Evolutionary conservation across 2,113 vertebrate species (phyloP).

Genomic region (Shinisaurus crocodilurus): DNA sequence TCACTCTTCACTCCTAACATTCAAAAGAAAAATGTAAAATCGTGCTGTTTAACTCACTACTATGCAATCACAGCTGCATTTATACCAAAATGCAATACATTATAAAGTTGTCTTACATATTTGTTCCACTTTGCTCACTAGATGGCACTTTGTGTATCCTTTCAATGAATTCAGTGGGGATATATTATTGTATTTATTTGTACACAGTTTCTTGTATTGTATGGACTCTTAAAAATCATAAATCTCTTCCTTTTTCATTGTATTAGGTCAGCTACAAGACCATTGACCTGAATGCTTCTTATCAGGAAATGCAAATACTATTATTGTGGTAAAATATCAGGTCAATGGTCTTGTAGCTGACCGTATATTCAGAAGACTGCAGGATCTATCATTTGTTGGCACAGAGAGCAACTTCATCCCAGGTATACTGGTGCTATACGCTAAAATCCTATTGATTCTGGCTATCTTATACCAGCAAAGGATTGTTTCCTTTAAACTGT

Average conservation of each 20-base stretch:
- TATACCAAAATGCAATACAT: background rate
- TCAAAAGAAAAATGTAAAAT: background rate
- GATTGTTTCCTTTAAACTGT: background rate
- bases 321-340: background rate
- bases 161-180: background rate
- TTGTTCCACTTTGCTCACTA: constrained; percentile 42
- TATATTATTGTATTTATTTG: background rate
- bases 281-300: background rate
- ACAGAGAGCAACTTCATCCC: background rate
- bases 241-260: background rate
- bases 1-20: background rate
- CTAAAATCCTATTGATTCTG: too few relatives aligned
- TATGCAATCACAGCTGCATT: background rate
- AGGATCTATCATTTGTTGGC: background rate
- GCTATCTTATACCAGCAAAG: background rate
- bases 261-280: background rate
- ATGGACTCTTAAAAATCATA: constrained; percentile 20
- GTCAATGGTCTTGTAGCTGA: too few relatives aligned
- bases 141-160: constrained; percentile 42
- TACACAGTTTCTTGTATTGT: constrained; percentile 1
- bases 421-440: background rate
- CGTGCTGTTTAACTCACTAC: background rate
- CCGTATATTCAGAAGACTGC: background rate
- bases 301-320: background rate
- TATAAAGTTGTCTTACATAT: background rate